Evolutionary conservation across 2,113 vertebrate genomes (phyloP).

Genomic region (Motacilla alba): DNA sequence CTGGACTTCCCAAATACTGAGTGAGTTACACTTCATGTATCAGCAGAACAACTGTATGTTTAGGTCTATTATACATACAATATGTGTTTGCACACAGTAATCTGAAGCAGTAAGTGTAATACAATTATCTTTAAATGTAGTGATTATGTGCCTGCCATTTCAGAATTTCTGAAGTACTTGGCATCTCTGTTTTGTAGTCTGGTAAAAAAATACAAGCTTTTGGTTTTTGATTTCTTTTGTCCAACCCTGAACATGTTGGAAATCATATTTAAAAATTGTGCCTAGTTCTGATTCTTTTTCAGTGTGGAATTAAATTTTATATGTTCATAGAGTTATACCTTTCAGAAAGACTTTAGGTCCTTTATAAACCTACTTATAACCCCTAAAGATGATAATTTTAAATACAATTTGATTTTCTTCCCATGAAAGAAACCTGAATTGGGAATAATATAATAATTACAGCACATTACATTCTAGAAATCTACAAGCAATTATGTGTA

Average conservation of each 20-base stretch:
- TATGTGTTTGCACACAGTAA: conserved; percentile 26
- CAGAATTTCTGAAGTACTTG: conserved; percentile 32
- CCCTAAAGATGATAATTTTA: not conserved
- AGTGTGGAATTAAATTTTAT: not conserved
- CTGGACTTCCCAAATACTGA: conserved; percentile 4
- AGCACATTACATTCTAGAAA: not conserved
- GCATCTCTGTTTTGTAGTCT: conserved; percentile 5
- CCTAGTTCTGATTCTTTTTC: not conserved
- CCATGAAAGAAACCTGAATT: not conserved
- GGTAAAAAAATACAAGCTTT: not conserved
- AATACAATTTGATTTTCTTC: not conserved
- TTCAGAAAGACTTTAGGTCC: not conserved
- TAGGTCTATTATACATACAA: conserved; percentile 23
- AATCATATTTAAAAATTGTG: not conserved
- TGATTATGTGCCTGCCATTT: conserved; percentile 27
- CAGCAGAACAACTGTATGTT: not conserved
- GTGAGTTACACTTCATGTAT: not conserved
- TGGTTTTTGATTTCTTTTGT: not conserved
- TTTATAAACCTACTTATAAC: not conserved
- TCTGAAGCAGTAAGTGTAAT: conserved; percentile 8
- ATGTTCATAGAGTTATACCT: not conserved
- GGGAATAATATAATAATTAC: not conserved
- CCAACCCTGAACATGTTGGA: not conserved
- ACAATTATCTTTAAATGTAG: conserved; percentile 7
- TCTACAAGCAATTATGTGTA: not conserved